Percentiles rank a stretch among this genome's conserved stretches.
Evolutionary conservation across 2,797 vertebrate species (phyloP).

Genomic region (Poeciliopsis gracilis): DNA sequence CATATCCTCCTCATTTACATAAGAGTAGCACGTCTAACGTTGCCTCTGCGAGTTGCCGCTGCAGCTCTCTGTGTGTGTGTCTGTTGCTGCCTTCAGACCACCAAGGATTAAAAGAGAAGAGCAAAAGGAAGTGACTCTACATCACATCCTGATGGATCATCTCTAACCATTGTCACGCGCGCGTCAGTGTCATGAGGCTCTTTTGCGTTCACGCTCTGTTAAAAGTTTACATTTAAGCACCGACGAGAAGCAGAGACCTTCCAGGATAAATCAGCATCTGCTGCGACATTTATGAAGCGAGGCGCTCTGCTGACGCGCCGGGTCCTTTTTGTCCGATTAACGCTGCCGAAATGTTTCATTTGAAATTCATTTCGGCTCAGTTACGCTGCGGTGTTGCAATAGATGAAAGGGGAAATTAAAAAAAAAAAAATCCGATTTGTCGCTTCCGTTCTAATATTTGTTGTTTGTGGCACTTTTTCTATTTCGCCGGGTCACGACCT

Average conservation of each 20-base stretch:
- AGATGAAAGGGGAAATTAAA: neutral
- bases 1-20: slow-evolving; percentile 32
- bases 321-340: neutral
- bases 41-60: slow-evolving; percentile 14
- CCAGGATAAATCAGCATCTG: slow-evolving; percentile 1
- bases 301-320: neutral
- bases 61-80: slow-evolving; percentile 23
- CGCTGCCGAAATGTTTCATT: neutral
- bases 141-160: slow-evolving; percentile 14
- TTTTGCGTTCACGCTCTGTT: slow-evolving; percentile 17
- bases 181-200: slow-evolving; percentile 12
- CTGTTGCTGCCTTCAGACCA: neutral
- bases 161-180: neutral
- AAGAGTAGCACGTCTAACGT: slow-evolving; percentile 29
- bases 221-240: slow-evolving; percentile 7
- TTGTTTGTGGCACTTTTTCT: neutral
- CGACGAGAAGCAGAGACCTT: neutral
- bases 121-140: neutral
- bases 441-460: neutral
- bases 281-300: neutral
- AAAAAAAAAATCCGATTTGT: neutral
- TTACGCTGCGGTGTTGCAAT: neutral
- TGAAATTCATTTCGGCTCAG: neutral
- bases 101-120: slow-evolving; percentile 23
- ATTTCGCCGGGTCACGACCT: neutral